phyloP scores from a whole-genome alignment of 2,113 vertebrate genomes.

The Trinectes maculatus region DNA sequence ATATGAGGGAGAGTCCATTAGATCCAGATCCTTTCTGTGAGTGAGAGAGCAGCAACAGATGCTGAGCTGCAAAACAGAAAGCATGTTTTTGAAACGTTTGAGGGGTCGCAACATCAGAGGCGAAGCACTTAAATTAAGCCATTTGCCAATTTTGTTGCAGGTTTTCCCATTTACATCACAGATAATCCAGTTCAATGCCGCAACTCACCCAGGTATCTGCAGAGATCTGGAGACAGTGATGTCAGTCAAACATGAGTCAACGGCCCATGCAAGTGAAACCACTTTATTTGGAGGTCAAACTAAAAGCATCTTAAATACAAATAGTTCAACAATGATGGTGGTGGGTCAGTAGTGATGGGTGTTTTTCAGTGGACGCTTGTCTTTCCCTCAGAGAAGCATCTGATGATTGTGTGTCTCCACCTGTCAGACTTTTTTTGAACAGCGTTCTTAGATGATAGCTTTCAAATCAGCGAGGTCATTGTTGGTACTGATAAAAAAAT shows the following conservation, averaged over 20 bases:
- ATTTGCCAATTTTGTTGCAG: background rate
- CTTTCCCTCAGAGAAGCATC: too few species aligned
- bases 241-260: background rate
- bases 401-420: too few species aligned
- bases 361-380: too few species aligned
- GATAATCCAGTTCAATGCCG: background rate
- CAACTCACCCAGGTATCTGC: background rate
- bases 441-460: too few species aligned
- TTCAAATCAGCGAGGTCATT: too few species aligned
- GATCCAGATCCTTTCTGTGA: conserved; percentile 50
- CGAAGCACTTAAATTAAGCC: background rate
- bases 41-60: conserved; percentile 6
- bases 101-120: background rate
- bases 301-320: too few species aligned
- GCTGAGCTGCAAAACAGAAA: background rate
- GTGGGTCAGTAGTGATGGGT: too few species aligned
- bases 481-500: too few species aligned
- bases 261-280: background rate
- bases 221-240: background rate
- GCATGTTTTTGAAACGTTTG: conserved; percentile 2
- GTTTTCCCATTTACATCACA: background rate
- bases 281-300: background rate
- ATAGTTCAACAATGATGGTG: too few species aligned
- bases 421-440: too few species aligned
- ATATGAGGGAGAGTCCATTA: conserved; percentile 62